phyloP scores from a whole-genome alignment of 2,888 invertebrate genomes.

The Carabus problematicus region DNA sequence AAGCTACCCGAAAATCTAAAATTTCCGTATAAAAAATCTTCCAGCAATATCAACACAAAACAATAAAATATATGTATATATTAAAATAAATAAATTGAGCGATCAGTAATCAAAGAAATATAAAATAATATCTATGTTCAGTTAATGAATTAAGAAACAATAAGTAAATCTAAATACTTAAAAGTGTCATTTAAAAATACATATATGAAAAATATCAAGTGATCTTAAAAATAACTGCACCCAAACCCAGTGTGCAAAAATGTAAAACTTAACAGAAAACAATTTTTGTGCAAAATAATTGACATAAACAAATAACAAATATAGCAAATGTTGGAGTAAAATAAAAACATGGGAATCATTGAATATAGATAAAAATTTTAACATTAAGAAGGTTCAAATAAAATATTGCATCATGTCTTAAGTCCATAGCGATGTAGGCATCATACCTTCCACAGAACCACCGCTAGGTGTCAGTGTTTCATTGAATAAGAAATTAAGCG shows the following conservation, averaged over 20 bases:
- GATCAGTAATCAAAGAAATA: neutral
- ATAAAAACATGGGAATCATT: neutral
- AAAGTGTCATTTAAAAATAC: too few relatives aligned
- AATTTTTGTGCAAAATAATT: too few relatives aligned
- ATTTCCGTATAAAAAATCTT: neutral
- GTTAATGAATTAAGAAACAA: too few relatives aligned
- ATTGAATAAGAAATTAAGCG: slow-evolving; percentile 85
- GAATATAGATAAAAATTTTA: neutral
- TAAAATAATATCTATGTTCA: neutral
- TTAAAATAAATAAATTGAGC: too few relatives aligned
- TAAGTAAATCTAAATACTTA: too few relatives aligned
- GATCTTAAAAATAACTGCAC: too few relatives aligned
- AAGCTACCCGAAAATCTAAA: too few relatives aligned
- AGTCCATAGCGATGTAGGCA: slow-evolving; percentile 94
- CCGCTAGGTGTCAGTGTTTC: slow-evolving; percentile 85
- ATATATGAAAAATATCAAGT: too few relatives aligned
- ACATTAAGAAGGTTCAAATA: neutral
- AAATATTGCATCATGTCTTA: slow-evolving; percentile 55
- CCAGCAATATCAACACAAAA: neutral
- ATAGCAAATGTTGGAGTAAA: neutral
- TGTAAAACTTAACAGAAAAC: too few relatives aligned
- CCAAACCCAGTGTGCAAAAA: too few relatives aligned
- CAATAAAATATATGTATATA: slow-evolving; percentile 7
- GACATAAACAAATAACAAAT: neutral
- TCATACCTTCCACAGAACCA: slow-evolving; percentile 87